phyloP scores from a whole-genome alignment of 2,888 invertebrate species.

The Polietes domitor region DNA sequence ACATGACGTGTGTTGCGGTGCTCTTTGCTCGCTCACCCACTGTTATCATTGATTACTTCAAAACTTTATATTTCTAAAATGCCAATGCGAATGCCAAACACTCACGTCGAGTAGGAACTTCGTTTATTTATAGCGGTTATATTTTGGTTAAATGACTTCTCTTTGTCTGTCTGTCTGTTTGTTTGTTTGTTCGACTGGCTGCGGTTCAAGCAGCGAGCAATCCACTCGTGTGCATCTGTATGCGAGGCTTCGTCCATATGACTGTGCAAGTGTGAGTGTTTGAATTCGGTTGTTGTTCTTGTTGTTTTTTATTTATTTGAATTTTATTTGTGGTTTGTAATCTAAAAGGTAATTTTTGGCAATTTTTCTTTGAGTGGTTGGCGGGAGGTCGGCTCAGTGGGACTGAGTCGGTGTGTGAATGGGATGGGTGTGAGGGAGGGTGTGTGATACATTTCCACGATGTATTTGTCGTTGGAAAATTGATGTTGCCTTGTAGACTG shows the following conservation, averaged over 20 bases:
- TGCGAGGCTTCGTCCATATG: too few relatives aligned
- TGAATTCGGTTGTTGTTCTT: not conserved
- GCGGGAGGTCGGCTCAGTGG: too few relatives aligned
- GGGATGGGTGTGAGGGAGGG: too few relatives aligned
- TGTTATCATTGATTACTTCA: slow-evolving; percentile 62
- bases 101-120: slow-evolving; percentile 22
- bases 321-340: slow-evolving; percentile 56
- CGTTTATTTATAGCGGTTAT: slow-evolving; percentile 56
- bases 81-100: not conserved
- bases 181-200: not conserved
- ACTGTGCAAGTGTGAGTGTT: not conserved
- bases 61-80: slow-evolving; percentile 39
- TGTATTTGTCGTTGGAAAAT: slow-evolving; percentile 34
- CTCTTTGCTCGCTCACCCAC: slow-evolving; percentile 51
- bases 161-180: slow-evolving; percentile 4
- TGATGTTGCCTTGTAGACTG: slow-evolving; percentile 40
- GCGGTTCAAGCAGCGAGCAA: not conserved
- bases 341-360: slow-evolving; percentile 52
- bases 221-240: too few relatives aligned
- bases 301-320: slow-evolving; percentile 14
- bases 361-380: slow-evolving; percentile 6
- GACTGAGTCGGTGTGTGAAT: too few relatives aligned
- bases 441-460: slow-evolving; percentile 28
- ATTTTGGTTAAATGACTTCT: slow-evolving; percentile 39
- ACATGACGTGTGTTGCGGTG: slow-evolving; percentile 51